Evolutionary conservation across 2,797 vertebrate genomes (phyloP).

Genomic region (Linurgus olivaceus): DNA sequence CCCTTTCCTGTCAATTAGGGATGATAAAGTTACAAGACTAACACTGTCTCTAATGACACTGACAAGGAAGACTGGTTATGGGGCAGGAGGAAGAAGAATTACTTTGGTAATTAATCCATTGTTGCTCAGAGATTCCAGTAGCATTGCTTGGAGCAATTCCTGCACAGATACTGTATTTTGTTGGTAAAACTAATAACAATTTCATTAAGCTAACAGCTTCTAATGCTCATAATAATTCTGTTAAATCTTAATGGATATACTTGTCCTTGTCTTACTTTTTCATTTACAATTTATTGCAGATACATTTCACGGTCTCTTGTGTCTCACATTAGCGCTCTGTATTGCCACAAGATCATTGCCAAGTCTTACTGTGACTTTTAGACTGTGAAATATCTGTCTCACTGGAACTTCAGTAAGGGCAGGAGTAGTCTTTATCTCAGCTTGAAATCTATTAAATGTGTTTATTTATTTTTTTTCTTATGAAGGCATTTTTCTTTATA

Average conservation of each 20-base stretch:
- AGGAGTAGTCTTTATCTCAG: background rate
- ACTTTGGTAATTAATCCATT: background rate
- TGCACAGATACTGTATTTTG: background rate
- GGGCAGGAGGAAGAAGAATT: fast-evolving
- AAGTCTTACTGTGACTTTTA: background rate
- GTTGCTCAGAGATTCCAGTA: background rate
- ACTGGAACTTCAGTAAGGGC: background rate
- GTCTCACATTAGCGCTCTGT: background rate
- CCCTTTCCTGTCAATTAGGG: background rate
- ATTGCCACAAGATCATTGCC: background rate
- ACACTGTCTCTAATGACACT: background rate
- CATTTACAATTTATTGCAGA: background rate
- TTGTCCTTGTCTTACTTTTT: background rate
- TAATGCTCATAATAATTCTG: background rate
- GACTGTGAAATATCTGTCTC: background rate
- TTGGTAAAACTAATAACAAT: background rate
- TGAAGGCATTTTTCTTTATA: background rate
- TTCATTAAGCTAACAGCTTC: conserved; percentile 25
- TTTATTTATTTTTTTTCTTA: background rate
- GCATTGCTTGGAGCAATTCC: background rate
- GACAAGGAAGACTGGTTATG: background rate
- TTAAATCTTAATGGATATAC: background rate
- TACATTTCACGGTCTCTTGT: background rate
- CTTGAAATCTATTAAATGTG: background rate
- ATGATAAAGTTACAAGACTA: background rate